These are phyloP conservation scores for Eumerus sabulonum DNA, from an alignment of 2,888 invertebrate species.

Conservation along the genomic window DNA sequence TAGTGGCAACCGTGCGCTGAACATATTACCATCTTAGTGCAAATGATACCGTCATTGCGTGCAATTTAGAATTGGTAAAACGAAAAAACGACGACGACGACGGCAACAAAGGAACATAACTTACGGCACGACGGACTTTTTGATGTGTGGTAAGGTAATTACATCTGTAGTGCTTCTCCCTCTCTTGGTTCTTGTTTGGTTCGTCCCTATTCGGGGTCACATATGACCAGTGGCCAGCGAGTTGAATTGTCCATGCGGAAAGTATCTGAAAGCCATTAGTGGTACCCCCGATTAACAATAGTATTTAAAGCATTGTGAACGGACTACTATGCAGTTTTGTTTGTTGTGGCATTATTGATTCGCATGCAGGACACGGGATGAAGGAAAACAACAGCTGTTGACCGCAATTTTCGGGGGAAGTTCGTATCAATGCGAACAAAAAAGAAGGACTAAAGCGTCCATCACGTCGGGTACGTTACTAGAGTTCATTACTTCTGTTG, in stretches of 20 bases:
- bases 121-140: conserved; percentile 56
- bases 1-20: conserved; percentile 39
- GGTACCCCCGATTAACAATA: conserved; percentile 43
- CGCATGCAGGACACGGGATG: conserved; percentile 46
- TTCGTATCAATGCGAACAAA: conserved; percentile 22
- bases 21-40: conserved; percentile 64
- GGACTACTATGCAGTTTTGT: conserved; percentile 2
- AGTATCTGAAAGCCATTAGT: conserved; percentile 55
- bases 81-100: conserved; percentile 5
- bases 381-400: conserved; percentile 63
- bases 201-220: background rate
- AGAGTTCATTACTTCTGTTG: background rate
- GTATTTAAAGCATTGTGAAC: no score
- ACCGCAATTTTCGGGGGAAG: conserved; percentile 36
- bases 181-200: no score
- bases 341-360: conserved; percentile 48
- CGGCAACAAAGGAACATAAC: conserved; percentile 14
- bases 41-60: conserved; percentile 58
- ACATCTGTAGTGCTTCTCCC: conserved; percentile 2
- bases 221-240: conserved; percentile 4
- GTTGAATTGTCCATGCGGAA: conserved; percentile 48
- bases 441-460: background rate
- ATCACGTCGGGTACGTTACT: background rate
- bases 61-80: conserved; percentile 23
- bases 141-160: conserved; percentile 32